Evolutionary conservation across 2,888 invertebrate genomes (phyloP).

Genomic region (Pocota personata): DNA sequence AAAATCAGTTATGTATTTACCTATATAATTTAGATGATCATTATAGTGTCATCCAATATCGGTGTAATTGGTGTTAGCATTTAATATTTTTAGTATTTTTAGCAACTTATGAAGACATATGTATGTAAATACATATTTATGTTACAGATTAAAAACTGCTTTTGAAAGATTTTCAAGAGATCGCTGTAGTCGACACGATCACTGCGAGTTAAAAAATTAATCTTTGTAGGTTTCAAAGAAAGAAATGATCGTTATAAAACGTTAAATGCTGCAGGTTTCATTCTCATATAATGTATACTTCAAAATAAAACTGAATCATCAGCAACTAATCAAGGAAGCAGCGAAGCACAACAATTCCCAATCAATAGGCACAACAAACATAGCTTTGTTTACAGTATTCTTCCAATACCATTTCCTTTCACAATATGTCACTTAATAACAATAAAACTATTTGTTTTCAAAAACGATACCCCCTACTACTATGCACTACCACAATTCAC

Average conservation of each 20-base stretch:
- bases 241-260: background rate
- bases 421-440: slow-evolving; percentile 18
- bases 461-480: slow-evolving; percentile 7
- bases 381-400: background rate
- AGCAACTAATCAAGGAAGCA: background rate
- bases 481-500: slow-evolving; percentile 6
- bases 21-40: too few species aligned
- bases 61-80: too few species aligned
- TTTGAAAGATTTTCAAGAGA: too few species aligned
- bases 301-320: background rate
- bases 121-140: too few species aligned
- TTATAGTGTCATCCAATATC: too few species aligned
- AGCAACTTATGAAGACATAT: too few species aligned
- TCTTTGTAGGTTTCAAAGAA: too few species aligned
- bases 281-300: background rate
- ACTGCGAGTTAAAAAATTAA: too few species aligned
- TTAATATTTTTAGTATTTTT: too few species aligned
- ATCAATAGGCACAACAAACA: slow-evolving; percentile 34
- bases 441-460: slow-evolving; percentile 40
- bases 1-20: too few species aligned
- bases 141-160: too few species aligned
- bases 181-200: too few species aligned
- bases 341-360: slow-evolving; percentile 2
- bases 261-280: background rate
- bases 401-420: background rate